phyloP scores from a whole-genome alignment of 2,113 vertebrate species.

The Falco punctatus region DNA sequence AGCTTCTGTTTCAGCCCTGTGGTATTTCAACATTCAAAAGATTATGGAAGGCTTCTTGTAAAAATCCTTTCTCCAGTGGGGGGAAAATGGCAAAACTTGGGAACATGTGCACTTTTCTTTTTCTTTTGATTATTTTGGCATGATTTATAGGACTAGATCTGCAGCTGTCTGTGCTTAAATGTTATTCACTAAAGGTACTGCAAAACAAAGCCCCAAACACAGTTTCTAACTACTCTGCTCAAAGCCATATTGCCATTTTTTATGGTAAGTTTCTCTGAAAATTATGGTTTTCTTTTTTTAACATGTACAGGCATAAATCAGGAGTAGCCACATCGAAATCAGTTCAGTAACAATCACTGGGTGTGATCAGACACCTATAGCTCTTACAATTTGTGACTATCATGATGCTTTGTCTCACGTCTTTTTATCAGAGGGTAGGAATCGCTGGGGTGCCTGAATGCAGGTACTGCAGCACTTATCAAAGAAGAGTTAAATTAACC shows the following conservation, averaged over 20 bases:
- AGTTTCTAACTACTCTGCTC: neutral
- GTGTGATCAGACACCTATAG: neutral
- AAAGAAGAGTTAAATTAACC: neutral
- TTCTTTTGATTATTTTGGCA: neutral
- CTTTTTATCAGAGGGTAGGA: neutral
- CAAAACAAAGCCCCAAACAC: neutral
- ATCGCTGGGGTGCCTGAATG: neutral
- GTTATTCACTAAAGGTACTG: neutral
- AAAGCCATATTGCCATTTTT: neutral
- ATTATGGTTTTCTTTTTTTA: neutral
- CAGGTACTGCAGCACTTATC: neutral
- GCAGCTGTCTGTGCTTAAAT: neutral
- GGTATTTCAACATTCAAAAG: neutral
- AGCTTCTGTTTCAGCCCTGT: neutral
- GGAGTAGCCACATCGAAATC: neutral
- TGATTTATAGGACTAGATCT: neutral
- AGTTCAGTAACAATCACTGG: neutral
- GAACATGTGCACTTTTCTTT: neutral
- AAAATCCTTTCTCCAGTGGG: neutral
- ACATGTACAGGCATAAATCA: neutral
- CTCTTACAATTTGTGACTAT: neutral
- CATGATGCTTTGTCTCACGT: neutral
- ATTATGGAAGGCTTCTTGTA: neutral
- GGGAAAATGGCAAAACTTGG: neutral
- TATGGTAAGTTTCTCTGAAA: neutral